Conservation (phyloP, 1,140 invertebrate genomes). For the Cephus cinctus region DNA sequence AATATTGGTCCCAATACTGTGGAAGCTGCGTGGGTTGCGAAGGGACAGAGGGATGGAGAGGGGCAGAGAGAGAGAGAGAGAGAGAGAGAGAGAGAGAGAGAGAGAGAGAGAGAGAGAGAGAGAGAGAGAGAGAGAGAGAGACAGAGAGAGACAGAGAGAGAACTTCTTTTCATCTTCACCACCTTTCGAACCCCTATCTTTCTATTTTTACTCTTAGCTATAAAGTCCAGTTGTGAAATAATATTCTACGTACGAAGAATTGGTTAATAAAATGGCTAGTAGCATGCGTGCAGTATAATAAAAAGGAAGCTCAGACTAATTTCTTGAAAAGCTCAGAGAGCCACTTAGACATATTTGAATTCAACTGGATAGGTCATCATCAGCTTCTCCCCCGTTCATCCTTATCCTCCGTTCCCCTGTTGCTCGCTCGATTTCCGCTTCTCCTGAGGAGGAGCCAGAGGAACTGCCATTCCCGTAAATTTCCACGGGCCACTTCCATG, state of each 20-base stretch:
- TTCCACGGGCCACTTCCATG: slow-evolving; percentile 10
- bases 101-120: neutral
- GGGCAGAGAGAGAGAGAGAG: slow-evolving; percentile 6
- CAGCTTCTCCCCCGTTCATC: neutral
- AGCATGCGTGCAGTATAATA: no score
- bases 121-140: neutral
- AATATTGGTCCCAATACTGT: slow-evolving; percentile 21
- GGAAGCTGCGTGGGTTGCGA: slow-evolving; percentile 11
- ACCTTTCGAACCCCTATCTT: neutral
- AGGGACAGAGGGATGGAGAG: slow-evolving; percentile 7
- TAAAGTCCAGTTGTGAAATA: no score
- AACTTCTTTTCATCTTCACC: slow-evolving; percentile 7
- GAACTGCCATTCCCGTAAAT: neutral
- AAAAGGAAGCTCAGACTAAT: no score
- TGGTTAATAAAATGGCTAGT: no score
- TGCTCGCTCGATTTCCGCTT: neutral
- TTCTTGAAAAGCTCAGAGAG: no score
- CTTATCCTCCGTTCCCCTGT: slow-evolving; percentile 4
- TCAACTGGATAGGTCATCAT: no score
- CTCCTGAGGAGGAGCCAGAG: neutral
- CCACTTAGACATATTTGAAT: no score
- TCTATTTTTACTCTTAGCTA: slow-evolving; percentile 5
- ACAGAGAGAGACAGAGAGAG: slow-evolving; percentile 8
- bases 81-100: neutral
- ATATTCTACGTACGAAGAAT: no score